Evolutionary conservation across 2,113 vertebrate species (phyloP).

Genomic region (Craseonycteris thonglongyai): DNA sequence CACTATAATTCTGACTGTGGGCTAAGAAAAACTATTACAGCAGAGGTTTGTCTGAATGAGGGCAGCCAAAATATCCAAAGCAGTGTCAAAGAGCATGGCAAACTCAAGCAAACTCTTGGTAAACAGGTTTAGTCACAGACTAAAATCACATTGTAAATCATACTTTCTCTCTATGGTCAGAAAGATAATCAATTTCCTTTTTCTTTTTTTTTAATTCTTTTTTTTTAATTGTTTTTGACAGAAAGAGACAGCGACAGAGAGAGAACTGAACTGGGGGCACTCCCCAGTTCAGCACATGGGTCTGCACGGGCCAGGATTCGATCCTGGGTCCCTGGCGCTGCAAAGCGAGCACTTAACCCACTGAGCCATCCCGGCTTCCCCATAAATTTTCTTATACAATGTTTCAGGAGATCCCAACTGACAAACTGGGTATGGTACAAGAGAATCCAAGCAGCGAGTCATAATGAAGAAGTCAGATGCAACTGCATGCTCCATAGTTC

Average conservation of each 20-base stretch:
- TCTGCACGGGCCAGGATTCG: too few relatives aligned
- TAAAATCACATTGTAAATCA: constrained; percentile 28
- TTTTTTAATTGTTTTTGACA: too few relatives aligned
- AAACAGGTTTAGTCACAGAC: not conserved
- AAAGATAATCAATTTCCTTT: too few relatives aligned
- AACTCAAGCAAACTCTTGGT: not conserved
- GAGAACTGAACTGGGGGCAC: too few relatives aligned
- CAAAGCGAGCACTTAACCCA: too few relatives aligned
- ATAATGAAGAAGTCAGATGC: not conserved
- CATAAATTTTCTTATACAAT: constrained; percentile 1
- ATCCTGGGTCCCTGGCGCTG: too few relatives aligned
- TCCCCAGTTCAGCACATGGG: too few relatives aligned
- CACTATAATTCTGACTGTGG: not conserved
- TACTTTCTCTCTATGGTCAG: not conserved
- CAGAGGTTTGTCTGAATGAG: not conserved
- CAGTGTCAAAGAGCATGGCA: not conserved
- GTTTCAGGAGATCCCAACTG: not conserved
- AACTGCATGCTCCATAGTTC: not conserved
- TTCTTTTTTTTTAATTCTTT: too few relatives aligned
- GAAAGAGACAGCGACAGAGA: too few relatives aligned
- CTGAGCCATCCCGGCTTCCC: too few relatives aligned
- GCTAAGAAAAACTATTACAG: not conserved
- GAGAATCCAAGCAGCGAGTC: not conserved
- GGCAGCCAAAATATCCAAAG: not conserved
- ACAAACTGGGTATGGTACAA: not conserved